Conservation (phyloP, 2,888 invertebrate species). For the Crematogaster levior region DNA sequence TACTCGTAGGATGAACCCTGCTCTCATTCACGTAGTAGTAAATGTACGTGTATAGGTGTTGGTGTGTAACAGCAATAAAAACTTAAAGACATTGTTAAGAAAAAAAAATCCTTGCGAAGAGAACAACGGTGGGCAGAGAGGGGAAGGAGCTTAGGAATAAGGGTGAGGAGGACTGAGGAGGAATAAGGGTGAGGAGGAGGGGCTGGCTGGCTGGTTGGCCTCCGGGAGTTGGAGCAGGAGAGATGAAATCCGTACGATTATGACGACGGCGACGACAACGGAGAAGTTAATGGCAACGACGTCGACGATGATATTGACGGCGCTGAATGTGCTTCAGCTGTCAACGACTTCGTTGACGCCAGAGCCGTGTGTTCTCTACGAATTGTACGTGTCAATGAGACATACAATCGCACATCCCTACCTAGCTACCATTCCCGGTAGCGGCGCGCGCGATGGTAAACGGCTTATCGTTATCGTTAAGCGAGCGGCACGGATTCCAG, state of each 20-base stretch:
- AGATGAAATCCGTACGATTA: constrained; percentile 80
- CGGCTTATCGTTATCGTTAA: constrained; percentile 82
- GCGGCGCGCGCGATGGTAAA: constrained; percentile 83
- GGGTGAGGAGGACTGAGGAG: constrained; percentile 67
- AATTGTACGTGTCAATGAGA: constrained; percentile 79
- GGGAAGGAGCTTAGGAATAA: constrained; percentile 72
- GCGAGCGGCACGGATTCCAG: constrained; percentile 83
- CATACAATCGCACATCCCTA: constrained; percentile 81
- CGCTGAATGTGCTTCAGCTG: background rate
- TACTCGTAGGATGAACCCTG: constrained; percentile 29
- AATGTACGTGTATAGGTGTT: constrained; percentile 68
- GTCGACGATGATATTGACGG: too few relatives aligned
- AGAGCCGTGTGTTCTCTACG: constrained; percentile 75
- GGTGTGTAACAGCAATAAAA: constrained; percentile 81
- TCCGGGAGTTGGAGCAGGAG: constrained; percentile 76
- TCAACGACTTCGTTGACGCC: constrained; percentile 79
- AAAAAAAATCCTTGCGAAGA: constrained; percentile 82
- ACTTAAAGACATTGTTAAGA: constrained; percentile 79
- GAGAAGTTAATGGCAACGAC: too few relatives aligned
- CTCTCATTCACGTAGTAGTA: constrained; percentile 56
- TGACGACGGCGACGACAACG: constrained; percentile 70
- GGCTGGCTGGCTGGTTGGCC: constrained; percentile 65
- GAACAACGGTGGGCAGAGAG: constrained; percentile 79
- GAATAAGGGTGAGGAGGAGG: too few relatives aligned
- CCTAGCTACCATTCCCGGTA: constrained; percentile 82